phyloP scores from a whole-genome alignment of 30 jellyfish, hydroid and myxozoan genomes.

The Hydra vulgaris region DNA sequence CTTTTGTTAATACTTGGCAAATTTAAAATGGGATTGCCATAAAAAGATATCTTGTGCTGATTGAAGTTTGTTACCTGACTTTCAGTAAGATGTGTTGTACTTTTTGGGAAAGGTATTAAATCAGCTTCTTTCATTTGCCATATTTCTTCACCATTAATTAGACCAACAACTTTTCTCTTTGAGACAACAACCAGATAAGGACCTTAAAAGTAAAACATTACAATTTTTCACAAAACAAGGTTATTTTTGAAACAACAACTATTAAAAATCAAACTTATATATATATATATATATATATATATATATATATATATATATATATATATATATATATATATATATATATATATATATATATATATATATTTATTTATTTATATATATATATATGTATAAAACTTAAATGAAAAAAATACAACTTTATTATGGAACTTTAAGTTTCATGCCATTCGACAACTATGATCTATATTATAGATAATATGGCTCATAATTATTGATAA shows the following conservation, averaged over 20 bases:
- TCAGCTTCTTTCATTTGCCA: slow-evolving; percentile 87
- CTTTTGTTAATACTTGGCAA: too few species aligned
- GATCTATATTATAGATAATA: too few species aligned
- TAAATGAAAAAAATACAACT: too few species aligned
- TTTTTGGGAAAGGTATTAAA: slow-evolving; percentile 78
- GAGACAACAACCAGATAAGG: slow-evolving; percentile 78
- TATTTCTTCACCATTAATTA: slow-evolving; percentile 73
- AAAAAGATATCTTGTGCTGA: background rate
- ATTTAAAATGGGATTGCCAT: too few species aligned
- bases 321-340: too few species aligned
- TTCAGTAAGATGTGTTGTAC: slow-evolving; percentile 83
- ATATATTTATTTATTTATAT: too few species aligned
- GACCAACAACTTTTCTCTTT: slow-evolving; percentile 77
- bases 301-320: too few species aligned
- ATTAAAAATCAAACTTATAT: background rate
- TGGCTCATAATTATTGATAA: too few species aligned
- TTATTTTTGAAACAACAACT: background rate
- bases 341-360: too few species aligned
- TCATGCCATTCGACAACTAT: too few species aligned
- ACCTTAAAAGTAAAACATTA: slow-evolving; percentile 28
- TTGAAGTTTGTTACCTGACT: slow-evolving; percentile 60
- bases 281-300: background rate
- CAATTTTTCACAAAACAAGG: background rate
- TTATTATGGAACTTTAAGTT: too few species aligned
- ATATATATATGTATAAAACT: too few species aligned